Percentiles rank a stretch among this genome's conserved stretches.
Evolutionary conservation across 92 coral and sea anemone genomes (phyloP).

Genomic region (Parazoanthus atlanticus): DNA sequence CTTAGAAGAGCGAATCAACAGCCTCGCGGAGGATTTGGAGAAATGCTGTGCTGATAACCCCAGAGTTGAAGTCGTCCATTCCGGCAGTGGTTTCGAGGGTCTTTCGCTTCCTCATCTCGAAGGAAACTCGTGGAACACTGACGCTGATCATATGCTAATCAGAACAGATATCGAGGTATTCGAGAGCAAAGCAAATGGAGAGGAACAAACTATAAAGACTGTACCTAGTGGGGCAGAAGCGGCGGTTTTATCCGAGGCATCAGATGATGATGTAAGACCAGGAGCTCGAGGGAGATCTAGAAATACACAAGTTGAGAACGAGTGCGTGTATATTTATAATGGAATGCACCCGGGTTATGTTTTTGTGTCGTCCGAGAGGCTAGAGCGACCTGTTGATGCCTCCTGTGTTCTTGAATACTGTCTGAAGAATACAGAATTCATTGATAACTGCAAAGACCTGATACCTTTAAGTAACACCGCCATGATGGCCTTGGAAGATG

Average conservation of each 20-base stretch:
- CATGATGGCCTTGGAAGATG: constrained; percentile 32
- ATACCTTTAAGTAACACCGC: constrained; percentile 47
- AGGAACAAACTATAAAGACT: not conserved
- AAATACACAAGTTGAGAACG: not conserved
- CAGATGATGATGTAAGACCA: not conserved
- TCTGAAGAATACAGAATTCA: constrained; percentile 54
- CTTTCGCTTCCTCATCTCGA: constrained; percentile 77
- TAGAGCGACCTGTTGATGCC: constrained; percentile 22
- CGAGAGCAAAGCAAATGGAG: constrained; percentile 22
- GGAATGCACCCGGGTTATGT: constrained; percentile 72
- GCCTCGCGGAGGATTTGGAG: constrained; percentile 63
- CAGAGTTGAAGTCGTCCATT: constrained; percentile 68
- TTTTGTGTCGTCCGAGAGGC: constrained; percentile 36
- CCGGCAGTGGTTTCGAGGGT: constrained; percentile 79
- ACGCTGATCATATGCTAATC: constrained; percentile 83
- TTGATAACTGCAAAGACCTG: constrained; percentile 49
- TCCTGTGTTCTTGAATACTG: constrained; percentile 45
- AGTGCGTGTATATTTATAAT: constrained; percentile 47
- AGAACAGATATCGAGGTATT: constrained; percentile 63
- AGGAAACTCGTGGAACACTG: constrained; percentile 66
- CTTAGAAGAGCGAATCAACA: constrained; percentile 43
- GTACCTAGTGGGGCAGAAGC: constrained; percentile 2
- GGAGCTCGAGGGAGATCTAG: no score
- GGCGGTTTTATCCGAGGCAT: constrained; percentile 3
- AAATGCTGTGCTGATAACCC: constrained; percentile 46